phyloP scores from a whole-genome alignment of 35 echinoderm and acorn worm species.

The Hemicentrotus pulcherrimus region DNA sequence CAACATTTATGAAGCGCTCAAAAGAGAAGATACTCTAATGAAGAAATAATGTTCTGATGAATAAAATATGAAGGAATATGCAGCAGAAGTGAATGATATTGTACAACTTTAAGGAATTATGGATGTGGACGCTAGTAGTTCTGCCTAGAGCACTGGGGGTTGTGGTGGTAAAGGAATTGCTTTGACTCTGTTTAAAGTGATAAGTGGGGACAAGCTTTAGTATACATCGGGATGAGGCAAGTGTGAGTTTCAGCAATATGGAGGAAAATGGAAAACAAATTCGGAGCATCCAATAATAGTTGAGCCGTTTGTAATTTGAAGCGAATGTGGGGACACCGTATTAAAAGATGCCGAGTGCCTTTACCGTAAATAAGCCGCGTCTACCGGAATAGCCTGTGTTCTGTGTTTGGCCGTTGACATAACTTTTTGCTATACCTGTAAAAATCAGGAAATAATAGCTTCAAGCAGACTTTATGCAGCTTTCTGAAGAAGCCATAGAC shows the following conservation, averaged over 20 bases:
- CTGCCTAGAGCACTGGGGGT: too few relatives aligned
- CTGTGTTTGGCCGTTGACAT: neutral
- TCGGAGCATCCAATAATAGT: neutral
- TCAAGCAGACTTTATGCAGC: neutral
- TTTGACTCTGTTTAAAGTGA: neutral
- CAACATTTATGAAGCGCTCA: too few relatives aligned
- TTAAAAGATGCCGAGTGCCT: neutral
- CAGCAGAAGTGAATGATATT: too few relatives aligned
- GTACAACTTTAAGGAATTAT: too few relatives aligned
- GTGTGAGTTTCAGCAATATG: neutral
- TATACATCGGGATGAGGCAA: neutral
- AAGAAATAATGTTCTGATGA: too few relatives aligned
- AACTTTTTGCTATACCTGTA: neutral
- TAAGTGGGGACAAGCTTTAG: neutral
- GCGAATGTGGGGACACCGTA: neutral
- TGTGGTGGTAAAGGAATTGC: too few relatives aligned
- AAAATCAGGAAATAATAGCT: neutral
- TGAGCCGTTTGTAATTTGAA: neutral
- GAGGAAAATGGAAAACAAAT: neutral
- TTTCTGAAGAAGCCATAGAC: neutral
- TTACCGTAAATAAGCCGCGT: neutral
- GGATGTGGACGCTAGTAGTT: too few relatives aligned
- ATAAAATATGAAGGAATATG: too few relatives aligned
- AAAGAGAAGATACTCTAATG: too few relatives aligned
- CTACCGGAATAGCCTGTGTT: neutral